Evolutionary conservation across 2,888 invertebrate genomes (phyloP).

Genomic region (Himalopsyche kuldschensis): DNA sequence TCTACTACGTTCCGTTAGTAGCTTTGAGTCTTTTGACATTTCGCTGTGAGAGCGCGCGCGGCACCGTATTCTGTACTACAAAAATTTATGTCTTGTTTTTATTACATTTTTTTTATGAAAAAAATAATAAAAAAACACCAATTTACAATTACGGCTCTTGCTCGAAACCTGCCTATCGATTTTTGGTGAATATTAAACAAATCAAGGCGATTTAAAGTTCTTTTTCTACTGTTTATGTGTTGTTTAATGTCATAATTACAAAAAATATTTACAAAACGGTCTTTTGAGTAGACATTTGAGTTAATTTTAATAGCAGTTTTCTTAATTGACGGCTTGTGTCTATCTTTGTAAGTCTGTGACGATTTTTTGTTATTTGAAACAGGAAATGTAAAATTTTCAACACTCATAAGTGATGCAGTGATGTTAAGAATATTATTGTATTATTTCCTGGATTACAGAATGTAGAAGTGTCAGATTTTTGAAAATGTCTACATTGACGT

Average conservation of each 20-base stretch:
- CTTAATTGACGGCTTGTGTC: neutral
- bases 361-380: neutral
- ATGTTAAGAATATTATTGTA: neutral
- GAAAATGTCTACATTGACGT: neutral
- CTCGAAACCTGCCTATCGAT: conserved; percentile 14
- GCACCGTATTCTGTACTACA: conserved; percentile 49
- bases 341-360: neutral
- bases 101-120: conserved; percentile 62
- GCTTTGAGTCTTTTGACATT: conserved; percentile 3
- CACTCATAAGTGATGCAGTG: neutral
- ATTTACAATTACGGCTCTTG: conserved; percentile 47
- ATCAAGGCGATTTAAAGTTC: neutral
- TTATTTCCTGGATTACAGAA: neutral
- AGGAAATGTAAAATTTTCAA: neutral
- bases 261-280: neutral
- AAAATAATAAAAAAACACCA: conserved; percentile 48
- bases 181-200: conserved; percentile 44
- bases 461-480: neutral
- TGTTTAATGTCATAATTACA: neutral
- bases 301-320: neutral
- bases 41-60: neutral
- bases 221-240: neutral
- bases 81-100: conserved; percentile 59
- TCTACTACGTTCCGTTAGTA: conserved; percentile 3
- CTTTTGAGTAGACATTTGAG: conserved; percentile 1